Percentiles rank a stretch among this genome's conserved stretches.
Evolutionary conservation across 2,888 invertebrate genomes (phyloP).

Genomic region (Hypena proboscidalis): DNA sequence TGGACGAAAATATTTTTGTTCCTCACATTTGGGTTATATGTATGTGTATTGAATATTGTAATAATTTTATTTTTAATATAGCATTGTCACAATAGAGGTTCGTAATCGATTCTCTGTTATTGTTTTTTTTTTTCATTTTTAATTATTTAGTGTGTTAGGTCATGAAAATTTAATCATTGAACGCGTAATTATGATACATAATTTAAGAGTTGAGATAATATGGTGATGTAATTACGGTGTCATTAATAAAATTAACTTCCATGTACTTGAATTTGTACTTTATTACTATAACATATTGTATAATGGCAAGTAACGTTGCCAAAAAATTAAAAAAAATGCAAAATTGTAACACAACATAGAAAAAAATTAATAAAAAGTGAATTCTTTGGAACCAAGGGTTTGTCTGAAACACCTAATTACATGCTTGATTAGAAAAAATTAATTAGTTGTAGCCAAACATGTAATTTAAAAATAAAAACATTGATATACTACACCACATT

Average conservation of each 20-base stretch:
- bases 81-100: constrained; percentile 59
- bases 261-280: constrained; percentile 81
- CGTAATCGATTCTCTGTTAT: constrained; percentile 65
- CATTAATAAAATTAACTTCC: constrained; percentile 83
- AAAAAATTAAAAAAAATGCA: constrained; percentile 77
- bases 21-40: constrained; percentile 54
- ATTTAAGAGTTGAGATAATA: constrained; percentile 77
- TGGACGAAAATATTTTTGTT: constrained; percentile 56
- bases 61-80: constrained; percentile 66
- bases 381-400: constrained; percentile 80
- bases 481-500: no score
- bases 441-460: no score
- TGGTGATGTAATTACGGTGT: constrained; percentile 78
- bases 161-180: constrained; percentile 76
- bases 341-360: constrained; percentile 83
- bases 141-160: constrained; percentile 74
- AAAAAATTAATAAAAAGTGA: constrained; percentile 83
- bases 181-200: constrained; percentile 74
- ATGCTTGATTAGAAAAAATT: no score
- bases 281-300: constrained; percentile 82
- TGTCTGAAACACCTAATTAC: constrained; percentile 49
- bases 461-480: no score
- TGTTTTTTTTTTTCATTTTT: constrained; percentile 65
- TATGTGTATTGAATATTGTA: constrained; percentile 58
- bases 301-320: constrained; percentile 78